Evolutionary conservation across 2,113 vertebrate genomes (phyloP), one percentile per base, ranked within the genome.

Genomic region (Toxotes chatareus): DNA sequence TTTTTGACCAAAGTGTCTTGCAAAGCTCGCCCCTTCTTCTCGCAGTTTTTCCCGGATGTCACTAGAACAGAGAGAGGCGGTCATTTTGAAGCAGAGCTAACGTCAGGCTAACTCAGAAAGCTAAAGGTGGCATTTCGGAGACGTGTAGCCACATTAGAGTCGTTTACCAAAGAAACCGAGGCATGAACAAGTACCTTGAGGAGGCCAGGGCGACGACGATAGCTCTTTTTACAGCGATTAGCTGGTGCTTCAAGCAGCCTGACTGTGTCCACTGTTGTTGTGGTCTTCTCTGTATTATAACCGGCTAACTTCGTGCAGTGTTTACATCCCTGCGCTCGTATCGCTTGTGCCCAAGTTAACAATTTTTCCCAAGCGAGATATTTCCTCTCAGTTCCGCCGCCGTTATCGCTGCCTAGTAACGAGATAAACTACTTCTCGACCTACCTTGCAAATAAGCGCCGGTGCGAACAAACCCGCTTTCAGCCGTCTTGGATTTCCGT

Each of bases 331-430:
- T 11, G 3, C 7, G 4, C 4, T 40, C 4, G 8, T 32, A 4
- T 72, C 3, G 4, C 3, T 49, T 19, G 0, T 9, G 8, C 2
- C 19, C 9, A 31, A 38, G 7, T 21, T 16, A 19, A 2, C 19
- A 17, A 19, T 44, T 75, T 34, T 61, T 40, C 38, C 27, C 13
- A 23, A 38, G 4, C 0, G 17, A 47, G 1, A 32, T 17, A 44
- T 63, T 76, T 56, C 64, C 19, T 34, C 42, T 65, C 0, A 42
- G 49, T 46, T 62, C n/a, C 1, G 42, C 38, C 36, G 42, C 60
- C 72, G 72, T 44, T 79, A 70, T 14, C 76, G 94, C 91, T 95
- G 94, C 95, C 87, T 94, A 84, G 95, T 93, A 95, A 96, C 95
- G 66, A 71, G 38, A 81, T 88, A 89, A 91, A 91, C 90, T 87